Percentiles rank a stretch among this genome's conserved stretches.
Conservation (phyloP, 2,888 invertebrate genomes). For the Malachius bipustulatus region DNA sequence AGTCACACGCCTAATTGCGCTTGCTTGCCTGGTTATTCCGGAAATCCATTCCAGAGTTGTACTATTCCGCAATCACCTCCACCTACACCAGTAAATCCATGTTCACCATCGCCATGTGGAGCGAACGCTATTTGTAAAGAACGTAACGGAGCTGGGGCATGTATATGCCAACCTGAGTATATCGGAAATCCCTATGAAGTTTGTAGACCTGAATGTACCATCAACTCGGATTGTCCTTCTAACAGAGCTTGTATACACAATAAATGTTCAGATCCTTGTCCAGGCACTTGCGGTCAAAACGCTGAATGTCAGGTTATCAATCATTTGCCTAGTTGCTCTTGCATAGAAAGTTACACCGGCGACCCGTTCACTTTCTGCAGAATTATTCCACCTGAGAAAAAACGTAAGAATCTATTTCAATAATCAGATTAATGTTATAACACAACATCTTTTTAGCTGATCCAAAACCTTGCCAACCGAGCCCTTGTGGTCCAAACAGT, state of each 20-base stretch:
- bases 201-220: constrained; percentile 51
- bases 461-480: constrained; percentile 54
- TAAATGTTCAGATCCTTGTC: constrained; percentile 52
- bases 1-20: constrained; percentile 71
- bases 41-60: constrained; percentile 39
- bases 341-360: constrained; percentile 52
- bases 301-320: constrained; percentile 63
- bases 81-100: constrained; percentile 37
- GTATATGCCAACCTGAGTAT: constrained; percentile 46
- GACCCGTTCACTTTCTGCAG: constrained; percentile 61
- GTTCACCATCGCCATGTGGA: constrained; percentile 54
- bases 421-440: background rate
- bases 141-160: constrained; percentile 39
- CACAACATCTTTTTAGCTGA: constrained; percentile 11
- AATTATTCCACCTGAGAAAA: constrained; percentile 25
- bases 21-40: constrained; percentile 46
- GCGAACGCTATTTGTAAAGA: constrained; percentile 49
- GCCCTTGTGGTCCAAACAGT: constrained; percentile 72
- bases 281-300: constrained; percentile 64
- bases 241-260: constrained; percentile 54
- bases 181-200: constrained; percentile 53
- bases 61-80: constrained; percentile 17
- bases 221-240: constrained; percentile 54
- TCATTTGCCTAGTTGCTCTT: constrained; percentile 65
- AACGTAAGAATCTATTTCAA: background rate